Evolutionary conservation across 2,113 vertebrate genomes (phyloP).

Genomic region (Pelusios castaneus): DNA sequence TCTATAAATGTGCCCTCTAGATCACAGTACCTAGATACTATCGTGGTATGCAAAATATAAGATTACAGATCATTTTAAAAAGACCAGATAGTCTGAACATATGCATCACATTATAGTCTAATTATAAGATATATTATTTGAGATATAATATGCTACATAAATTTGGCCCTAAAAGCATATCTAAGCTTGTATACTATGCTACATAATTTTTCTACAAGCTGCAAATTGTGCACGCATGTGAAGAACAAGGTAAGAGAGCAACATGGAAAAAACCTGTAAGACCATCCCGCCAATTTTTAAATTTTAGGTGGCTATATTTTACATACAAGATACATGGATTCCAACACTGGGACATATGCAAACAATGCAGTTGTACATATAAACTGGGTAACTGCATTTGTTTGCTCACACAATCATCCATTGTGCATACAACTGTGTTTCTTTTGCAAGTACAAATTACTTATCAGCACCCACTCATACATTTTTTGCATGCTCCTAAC

Average conservation of each 20-base stretch:
- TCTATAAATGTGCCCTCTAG: background rate
- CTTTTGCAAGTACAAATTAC: background rate
- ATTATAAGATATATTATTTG: background rate
- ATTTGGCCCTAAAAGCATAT: too few relatives aligned
- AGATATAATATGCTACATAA: background rate
- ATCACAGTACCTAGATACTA: background rate
- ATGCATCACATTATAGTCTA: fast-evolving
- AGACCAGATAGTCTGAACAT: background rate
- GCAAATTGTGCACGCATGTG: fast-evolving
- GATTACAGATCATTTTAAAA: background rate
- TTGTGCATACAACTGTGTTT: background rate
- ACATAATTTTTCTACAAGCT: fast-evolving
- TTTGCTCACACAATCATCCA: background rate
- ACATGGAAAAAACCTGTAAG: background rate
- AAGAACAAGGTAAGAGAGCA: background rate
- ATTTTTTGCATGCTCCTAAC: background rate
- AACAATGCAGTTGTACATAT: background rate
- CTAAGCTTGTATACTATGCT: background rate
- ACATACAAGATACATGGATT: background rate
- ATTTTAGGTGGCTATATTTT: background rate
- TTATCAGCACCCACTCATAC: background rate
- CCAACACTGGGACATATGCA: background rate
- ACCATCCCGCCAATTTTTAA: background rate
- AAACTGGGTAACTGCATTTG: background rate
- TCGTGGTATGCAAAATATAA: background rate